Percentiles rank a stretch among this genome's conserved stretches.
phyloP scores from a whole-genome alignment of 1,140 invertebrate species.

The Ceratina calcarata region DNA sequence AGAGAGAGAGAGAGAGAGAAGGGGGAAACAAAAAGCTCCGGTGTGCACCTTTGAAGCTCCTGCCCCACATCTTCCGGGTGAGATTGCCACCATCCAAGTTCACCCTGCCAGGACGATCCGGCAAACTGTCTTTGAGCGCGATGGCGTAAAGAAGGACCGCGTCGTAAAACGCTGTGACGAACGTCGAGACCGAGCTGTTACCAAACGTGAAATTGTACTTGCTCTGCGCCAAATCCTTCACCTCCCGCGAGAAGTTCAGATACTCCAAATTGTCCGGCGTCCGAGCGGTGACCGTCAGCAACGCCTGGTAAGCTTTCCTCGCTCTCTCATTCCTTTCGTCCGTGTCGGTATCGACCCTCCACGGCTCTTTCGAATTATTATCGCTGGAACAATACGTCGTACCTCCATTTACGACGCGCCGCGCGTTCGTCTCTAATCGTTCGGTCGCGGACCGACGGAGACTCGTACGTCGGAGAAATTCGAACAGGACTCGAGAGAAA shows the following conservation, averaged over 20 bases:
- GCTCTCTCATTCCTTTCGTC: slow-evolving; percentile 91
- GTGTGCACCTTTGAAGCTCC: slow-evolving; percentile 89
- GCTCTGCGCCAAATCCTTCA: slow-evolving; percentile 88
- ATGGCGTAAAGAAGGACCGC: slow-evolving; percentile 95
- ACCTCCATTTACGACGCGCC: not conserved
- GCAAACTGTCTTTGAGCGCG: slow-evolving; percentile 92
- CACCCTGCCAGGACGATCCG: slow-evolving; percentile 82
- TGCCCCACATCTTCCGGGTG: slow-evolving; percentile 93
- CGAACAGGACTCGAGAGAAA: no score
- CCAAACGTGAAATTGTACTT: slow-evolving; percentile 91
- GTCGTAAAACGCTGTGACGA: slow-evolving; percentile 97
- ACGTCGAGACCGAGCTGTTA: slow-evolving; percentile 88
- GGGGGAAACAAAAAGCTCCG: not conserved
- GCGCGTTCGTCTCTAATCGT: no score
- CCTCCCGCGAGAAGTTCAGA: slow-evolving; percentile 88
- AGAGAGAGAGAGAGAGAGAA: not conserved
- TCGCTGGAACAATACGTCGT: slow-evolving; percentile 68
- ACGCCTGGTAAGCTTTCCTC: slow-evolving; percentile 91
- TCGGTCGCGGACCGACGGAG: no score
- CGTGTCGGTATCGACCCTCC: slow-evolving; percentile 91
- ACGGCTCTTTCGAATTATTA: slow-evolving; percentile 84
- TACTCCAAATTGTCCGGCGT: slow-evolving; percentile 91
- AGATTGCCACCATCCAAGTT: slow-evolving; percentile 83
- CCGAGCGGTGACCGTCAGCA: slow-evolving; percentile 93
- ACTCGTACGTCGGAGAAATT: no score